Percentiles rank a stretch among this genome's conserved stretches.
phyloP scores from a whole-genome alignment of 2,888 invertebrate species.

The Pyralis farinalis region DNA sequence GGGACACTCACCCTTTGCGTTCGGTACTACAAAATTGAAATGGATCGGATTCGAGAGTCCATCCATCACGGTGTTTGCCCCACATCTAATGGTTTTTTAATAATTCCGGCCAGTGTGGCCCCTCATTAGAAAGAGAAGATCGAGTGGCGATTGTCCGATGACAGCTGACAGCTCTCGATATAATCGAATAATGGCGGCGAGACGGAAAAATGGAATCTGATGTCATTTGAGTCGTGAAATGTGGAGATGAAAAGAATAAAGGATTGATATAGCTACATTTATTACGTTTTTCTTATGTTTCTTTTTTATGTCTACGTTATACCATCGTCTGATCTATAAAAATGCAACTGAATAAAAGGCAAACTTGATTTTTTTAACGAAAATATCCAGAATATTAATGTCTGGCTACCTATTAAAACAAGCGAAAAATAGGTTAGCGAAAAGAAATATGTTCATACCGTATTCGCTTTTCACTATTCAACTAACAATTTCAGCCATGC shows the following conservation, averaged over 20 bases:
- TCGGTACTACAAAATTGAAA: conserved; percentile 64
- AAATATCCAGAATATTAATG: no score
- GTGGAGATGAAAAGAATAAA: conserved; percentile 11
- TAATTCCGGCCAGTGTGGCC: conserved; percentile 59
- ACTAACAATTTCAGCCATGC: conserved; percentile 13
- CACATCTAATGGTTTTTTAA: conserved; percentile 78
- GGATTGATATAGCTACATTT: conserved; percentile 1
- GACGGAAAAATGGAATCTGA: conserved; percentile 24
- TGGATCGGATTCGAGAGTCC: conserved; percentile 75
- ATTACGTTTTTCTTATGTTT: not conserved
- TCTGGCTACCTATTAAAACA: no score
- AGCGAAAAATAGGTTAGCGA: not conserved
- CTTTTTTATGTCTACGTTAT: not conserved
- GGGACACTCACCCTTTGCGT: conserved; percentile 68
- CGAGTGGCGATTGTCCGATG: conserved; percentile 63
- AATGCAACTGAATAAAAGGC: no score
- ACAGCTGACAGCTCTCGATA: conserved; percentile 67
- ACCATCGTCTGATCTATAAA: no score
- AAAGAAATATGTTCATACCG: not conserved
- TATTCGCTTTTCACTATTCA: conserved; percentile 15
- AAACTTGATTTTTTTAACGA: no score
- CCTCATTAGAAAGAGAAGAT: conserved; percentile 62
- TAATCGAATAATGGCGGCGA: conserved; percentile 57
- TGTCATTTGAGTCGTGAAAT: conserved; percentile 34
- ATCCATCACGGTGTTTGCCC: conserved; percentile 71